These are phyloP conservation scores for Sarotherodon lohbergeri DNA, from an alignment of 2,113 vertebrate genomes.

Conservation along the genomic window DNA sequence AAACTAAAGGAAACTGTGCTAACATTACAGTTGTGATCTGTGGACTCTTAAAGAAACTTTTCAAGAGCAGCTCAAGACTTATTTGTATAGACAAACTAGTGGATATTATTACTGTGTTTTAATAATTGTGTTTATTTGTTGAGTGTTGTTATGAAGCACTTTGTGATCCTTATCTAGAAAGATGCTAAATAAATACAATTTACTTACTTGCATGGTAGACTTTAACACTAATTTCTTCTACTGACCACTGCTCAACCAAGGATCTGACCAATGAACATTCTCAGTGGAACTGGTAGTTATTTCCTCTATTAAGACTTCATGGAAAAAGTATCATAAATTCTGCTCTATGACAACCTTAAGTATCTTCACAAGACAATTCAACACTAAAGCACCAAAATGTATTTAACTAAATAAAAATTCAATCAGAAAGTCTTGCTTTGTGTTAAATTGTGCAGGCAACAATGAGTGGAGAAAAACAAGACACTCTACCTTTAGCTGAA, in stretches of 20 bases:
- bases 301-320: background rate
- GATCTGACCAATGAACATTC: background rate
- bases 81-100: background rate
- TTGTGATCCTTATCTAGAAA: background rate
- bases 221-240: background rate
- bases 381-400: background rate
- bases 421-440: background rate
- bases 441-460: background rate
- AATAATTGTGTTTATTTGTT: background rate
- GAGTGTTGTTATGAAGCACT: background rate
- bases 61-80: background rate
- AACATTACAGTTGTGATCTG: background rate
- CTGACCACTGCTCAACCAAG: background rate
- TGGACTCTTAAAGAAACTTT: background rate
- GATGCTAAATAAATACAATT: background rate
- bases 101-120: background rate
- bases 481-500: background rate
- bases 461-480: background rate
- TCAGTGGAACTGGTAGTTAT: background rate
- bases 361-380: background rate
- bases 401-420: background rate
- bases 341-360: background rate
- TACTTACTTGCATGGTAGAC: background rate
- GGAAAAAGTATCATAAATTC: background rate
- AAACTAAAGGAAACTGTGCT: background rate